phyloP scores from a whole-genome alignment of 2,888 invertebrate genomes.

The Empis livida region DNA sequence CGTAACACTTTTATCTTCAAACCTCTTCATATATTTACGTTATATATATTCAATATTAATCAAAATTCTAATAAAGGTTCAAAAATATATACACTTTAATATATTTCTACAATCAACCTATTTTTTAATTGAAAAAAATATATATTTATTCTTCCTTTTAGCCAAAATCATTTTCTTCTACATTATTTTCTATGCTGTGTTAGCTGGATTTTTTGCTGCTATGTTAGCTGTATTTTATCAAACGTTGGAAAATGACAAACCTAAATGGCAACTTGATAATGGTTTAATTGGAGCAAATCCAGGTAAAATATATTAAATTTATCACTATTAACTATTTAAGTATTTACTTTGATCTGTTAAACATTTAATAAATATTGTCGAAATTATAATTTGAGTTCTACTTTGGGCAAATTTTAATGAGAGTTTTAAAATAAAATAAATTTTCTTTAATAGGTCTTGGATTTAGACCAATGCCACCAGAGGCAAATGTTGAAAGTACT shows the following conservation, averaged over 20 bases:
- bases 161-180: constrained; percentile 94
- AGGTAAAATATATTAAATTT: constrained; percentile 41
- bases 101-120: no score
- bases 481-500: constrained; percentile 86
- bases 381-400: no score
- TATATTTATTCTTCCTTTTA: constrained; percentile 41
- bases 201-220: constrained; percentile 89
- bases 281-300: constrained; percentile 91
- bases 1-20: no score
- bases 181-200: constrained; percentile 82
- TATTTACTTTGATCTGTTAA: no score
- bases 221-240: constrained; percentile 91
- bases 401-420: no score
- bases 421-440: no score
- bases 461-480: constrained; percentile 91
- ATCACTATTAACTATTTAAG: no score
- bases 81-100: no score
- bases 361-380: no score
- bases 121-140: not conserved
- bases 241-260: constrained; percentile 70
- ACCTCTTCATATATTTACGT: no score
- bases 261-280: constrained; percentile 78
- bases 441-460: constrained; percentile 90
- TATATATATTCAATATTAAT: no score
- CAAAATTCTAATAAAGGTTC: no score